Evolutionary conservation across 2,888 invertebrate species (phyloP).

Genomic region (Tenthredo distinguenda): DNA sequence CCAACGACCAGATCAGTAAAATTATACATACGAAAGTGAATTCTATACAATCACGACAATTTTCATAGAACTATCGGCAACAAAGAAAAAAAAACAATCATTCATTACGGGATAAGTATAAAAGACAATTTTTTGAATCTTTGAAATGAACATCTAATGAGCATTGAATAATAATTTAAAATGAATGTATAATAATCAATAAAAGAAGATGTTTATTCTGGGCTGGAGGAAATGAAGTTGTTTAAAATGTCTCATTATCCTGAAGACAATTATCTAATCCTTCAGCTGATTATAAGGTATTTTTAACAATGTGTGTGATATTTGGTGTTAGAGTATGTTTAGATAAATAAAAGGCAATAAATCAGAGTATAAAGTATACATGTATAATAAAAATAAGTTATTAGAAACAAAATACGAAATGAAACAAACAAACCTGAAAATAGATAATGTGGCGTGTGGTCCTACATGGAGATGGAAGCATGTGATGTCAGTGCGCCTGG

Average conservation of each 20-base stretch:
- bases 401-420: slow-evolving; percentile 60
- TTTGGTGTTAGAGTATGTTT: background rate
- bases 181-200: background rate
- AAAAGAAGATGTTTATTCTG: background rate
- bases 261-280: background rate
- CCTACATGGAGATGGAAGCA: slow-evolving; percentile 74
- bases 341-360: no score
- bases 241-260: background rate
- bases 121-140: background rate
- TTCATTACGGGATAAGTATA: background rate
- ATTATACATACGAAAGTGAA: background rate
- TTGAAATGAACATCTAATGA: background rate
- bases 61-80: slow-evolving; percentile 56
- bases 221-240: background rate
- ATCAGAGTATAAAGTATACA: background rate
- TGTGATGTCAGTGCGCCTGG: slow-evolving; percentile 75
- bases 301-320: background rate
- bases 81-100: background rate
- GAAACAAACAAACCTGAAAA: slow-evolving; percentile 76
- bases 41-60: slow-evolving; percentile 67
- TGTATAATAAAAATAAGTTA: slow-evolving; percentile 60
- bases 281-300: background rate
- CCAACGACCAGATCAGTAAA: slow-evolving; percentile 40
- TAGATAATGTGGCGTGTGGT: slow-evolving; percentile 72
- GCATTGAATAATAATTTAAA: background rate